A percentile compares a stretch with the other conserved stretches of the same genome.
Conservation (phyloP, 2,797 vertebrate species). For the Chromobotia macracanthus region DNA sequence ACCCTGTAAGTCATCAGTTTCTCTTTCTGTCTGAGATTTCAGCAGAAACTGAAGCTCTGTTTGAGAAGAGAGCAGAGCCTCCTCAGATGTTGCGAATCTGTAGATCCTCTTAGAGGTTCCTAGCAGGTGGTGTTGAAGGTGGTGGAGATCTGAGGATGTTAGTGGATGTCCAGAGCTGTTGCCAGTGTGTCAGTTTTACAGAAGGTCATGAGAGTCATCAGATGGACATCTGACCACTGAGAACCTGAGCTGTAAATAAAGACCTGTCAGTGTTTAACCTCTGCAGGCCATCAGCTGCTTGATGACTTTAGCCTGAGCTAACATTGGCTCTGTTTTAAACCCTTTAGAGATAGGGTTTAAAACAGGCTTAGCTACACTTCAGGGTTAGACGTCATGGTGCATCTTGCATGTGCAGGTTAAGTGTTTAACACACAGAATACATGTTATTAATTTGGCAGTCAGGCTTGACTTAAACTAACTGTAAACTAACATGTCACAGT, state of each 20-base stretch:
- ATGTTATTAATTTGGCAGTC: too few species aligned
- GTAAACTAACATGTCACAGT: too few species aligned
- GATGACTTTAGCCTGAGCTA: neutral
- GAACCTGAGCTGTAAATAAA: constrained; percentile 31
- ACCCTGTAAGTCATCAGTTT: neutral
- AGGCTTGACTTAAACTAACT: too few species aligned
- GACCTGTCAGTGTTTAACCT: neutral
- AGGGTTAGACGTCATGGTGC: too few species aligned
- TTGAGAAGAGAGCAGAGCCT: neutral
- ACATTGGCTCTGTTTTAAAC: neutral
- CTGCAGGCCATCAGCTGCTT: neutral
- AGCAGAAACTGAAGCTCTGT: neutral
- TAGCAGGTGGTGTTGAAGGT: neutral
- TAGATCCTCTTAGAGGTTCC: too few species aligned
- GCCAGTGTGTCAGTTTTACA: constrained; percentile 30
- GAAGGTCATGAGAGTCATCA: constrained; percentile 42
- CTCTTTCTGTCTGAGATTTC: neutral
- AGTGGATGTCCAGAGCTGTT: neutral
- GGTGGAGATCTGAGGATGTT: neutral
- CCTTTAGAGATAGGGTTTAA: too few species aligned
- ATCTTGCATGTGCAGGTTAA: too few species aligned
- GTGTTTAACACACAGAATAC: too few species aligned
- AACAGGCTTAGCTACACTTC: too few species aligned
- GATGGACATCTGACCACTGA: constrained; percentile 26
- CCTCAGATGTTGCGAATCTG: neutral